Evolutionary conservation across 2,888 invertebrate genomes (phyloP).

Genomic region (Macrophya annulata): DNA sequence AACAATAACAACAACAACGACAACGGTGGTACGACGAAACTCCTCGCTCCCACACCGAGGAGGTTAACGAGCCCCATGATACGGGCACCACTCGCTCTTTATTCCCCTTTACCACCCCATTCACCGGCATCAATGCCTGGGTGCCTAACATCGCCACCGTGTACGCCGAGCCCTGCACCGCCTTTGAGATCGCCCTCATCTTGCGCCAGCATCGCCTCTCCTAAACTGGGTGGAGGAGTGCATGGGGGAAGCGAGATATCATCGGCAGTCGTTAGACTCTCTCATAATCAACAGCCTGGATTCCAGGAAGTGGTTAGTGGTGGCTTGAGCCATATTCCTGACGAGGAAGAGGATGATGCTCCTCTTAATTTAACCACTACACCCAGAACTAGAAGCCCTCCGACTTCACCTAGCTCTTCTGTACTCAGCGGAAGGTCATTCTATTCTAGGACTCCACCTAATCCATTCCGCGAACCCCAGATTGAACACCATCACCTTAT

Average conservation of each 20-base stretch:
- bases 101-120: slow-evolving; percentile 67
- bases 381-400: slow-evolving; percentile 71
- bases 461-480: slow-evolving; percentile 68
- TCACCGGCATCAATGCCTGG: slow-evolving; percentile 68
- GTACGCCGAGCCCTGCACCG: slow-evolving; percentile 69
- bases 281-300: slow-evolving; percentile 58
- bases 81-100: slow-evolving; percentile 66
- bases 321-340: slow-evolving; percentile 75
- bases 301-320: slow-evolving; percentile 67
- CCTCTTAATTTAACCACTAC: slow-evolving; percentile 75
- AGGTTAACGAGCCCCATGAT: slow-evolving; percentile 68
- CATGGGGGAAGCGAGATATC: slow-evolving; percentile 35
- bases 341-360: slow-evolving; percentile 73
- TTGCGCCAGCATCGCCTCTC: slow-evolving; percentile 63
- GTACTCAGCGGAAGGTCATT: slow-evolving; percentile 63
- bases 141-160: slow-evolving; percentile 68
- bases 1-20: slow-evolving; percentile 47
- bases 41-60: slow-evolving; percentile 69
- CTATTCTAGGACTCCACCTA: slow-evolving; percentile 62
- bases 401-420: slow-evolving; percentile 63
- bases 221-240: slow-evolving; percentile 58
- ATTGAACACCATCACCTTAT: slow-evolving; percentile 65
- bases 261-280: slow-evolving; percentile 13
- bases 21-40: slow-evolving; percentile 58
- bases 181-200: slow-evolving; percentile 68